Conservation (phyloP, 2,797 vertebrate species). For the Champsocephalus esox region DNA sequence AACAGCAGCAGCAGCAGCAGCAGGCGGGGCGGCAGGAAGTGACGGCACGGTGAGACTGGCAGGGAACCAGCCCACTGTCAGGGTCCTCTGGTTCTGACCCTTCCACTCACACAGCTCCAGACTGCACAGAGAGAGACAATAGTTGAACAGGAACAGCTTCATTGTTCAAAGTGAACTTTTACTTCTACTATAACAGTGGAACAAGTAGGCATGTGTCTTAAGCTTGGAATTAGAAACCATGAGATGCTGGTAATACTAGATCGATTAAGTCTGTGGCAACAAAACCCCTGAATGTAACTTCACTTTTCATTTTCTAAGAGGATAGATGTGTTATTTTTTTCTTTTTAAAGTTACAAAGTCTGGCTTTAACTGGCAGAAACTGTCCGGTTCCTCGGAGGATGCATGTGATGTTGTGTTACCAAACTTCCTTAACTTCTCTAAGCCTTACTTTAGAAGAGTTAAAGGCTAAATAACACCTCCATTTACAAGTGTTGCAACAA, state of each 20-base stretch:
- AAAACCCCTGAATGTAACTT: not conserved
- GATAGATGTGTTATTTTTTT: not conserved
- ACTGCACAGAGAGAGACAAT: conserved; percentile 65
- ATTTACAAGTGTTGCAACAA: not conserved
- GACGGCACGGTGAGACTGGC: conserved; percentile 65
- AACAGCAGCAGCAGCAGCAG: too few relatives aligned
- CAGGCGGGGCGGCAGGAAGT: conserved; percentile 2
- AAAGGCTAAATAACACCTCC: not conserved
- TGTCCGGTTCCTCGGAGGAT: not conserved
- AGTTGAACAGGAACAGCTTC: not conserved
- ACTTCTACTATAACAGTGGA: not conserved
- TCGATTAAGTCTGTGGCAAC: not conserved
- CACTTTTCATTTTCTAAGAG: not conserved
- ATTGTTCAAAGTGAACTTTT: not conserved
- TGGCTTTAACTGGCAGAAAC: not conserved
- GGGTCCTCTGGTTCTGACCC: conserved; percentile 90
- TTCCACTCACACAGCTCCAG: conserved; percentile 87
- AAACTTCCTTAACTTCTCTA: not conserved
- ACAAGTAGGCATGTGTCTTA: not conserved
- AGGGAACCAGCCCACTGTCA: conserved; percentile 86
- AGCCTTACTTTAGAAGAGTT: not conserved
- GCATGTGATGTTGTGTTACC: not conserved
- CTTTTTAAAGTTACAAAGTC: not conserved
- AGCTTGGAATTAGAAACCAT: not conserved
- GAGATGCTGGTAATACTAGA: not conserved